Evolutionary conservation across 2,113 vertebrate genomes (phyloP), one percentile per base, ranked within the genome.

Genomic region (Anguilla rostrata): DNA sequence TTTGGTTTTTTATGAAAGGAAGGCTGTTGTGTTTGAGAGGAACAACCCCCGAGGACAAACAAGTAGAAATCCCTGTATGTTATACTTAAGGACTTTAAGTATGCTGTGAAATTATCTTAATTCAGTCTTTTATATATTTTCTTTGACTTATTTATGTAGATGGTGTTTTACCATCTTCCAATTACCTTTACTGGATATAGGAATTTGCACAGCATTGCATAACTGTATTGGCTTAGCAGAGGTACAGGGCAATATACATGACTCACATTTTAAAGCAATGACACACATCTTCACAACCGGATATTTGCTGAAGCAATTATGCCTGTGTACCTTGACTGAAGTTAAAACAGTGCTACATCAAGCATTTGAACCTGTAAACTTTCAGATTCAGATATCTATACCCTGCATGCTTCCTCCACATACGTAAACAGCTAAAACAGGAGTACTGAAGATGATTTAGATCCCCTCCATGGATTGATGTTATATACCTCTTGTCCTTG

Each of bases 91-190:
- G 63, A 39, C 39, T 63, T 81, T 86, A 79, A 81, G 83, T 85
- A 88, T 78, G 85, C 79, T 60, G 82, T 79, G 82, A 83, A 75
- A 87, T 66, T 75, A 43, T 83, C 83, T 41, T 41, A 22, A 7
- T 87, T 85, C 60, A 88, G 40, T 79, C 75, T 63, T 53, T 87
- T 84, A 86, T 83, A 84, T 63, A 87, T 89, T 86, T 66, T 71
- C 71, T 83, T 84, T 85, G 40, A 87, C 87, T 89, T 91, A 88
- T 87, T 87, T 71, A 87, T 91, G 63, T 86, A 82, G 75, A 82
- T 79, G 40, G 43, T 87, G 83, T 88, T 87, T 89, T 87, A 87
- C 86, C 86, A 81, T 87, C 34, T 82, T 60, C 81, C 86, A 85
- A 90, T 90, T 75, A 87, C 85, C 83, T 88, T 85, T 85, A 88